A percentile compares a stretch with the other conserved stretches of the same genome.
Conservation (phyloP, 2,113 vertebrate species). For the Sander lucioperca region DNA sequence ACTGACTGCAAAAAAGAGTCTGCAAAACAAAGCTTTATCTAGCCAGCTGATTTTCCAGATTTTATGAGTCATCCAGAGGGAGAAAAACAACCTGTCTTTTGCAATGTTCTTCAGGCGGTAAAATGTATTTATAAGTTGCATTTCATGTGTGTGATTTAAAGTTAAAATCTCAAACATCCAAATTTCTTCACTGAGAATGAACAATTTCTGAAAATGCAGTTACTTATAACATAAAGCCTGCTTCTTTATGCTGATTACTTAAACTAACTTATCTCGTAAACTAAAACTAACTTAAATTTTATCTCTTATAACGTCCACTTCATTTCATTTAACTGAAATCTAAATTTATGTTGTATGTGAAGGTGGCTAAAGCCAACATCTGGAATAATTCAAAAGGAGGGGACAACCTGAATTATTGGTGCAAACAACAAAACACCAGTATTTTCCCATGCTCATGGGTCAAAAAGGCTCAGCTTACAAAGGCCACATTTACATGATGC, state of each 20-base stretch:
- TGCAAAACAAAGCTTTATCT: neutral
- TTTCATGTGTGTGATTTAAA: neutral
- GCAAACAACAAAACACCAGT: slow-evolving; percentile 21
- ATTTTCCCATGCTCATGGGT: slow-evolving; percentile 13
- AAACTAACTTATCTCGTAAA: slow-evolving; percentile 9
- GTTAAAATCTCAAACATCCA: neutral
- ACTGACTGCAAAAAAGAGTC: neutral
- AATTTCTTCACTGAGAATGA: neutral
- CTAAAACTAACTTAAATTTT: no score
- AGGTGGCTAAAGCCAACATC: slow-evolving; percentile 14
- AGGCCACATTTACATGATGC: neutral
- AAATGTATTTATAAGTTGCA: neutral
- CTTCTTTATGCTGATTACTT: neutral
- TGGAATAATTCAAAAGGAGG: slow-evolving; percentile 15
- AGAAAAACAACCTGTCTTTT: slow-evolving; percentile 1
- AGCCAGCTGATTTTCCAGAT: neutral
- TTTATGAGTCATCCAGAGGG: neutral
- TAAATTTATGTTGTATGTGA: neutral
- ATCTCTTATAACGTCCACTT: no score
- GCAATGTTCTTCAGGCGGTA: neutral
- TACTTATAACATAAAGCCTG: neutral
- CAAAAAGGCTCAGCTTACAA: slow-evolving; percentile 2
- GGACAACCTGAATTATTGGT: slow-evolving; percentile 12
- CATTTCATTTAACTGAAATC: slow-evolving; percentile 5
- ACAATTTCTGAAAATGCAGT: neutral